A percentile compares a stretch with the other conserved stretches of the same genome.
Evolutionary conservation across 2,888 invertebrate genomes (phyloP).

Genomic region (Halictus quadricinctus): DNA sequence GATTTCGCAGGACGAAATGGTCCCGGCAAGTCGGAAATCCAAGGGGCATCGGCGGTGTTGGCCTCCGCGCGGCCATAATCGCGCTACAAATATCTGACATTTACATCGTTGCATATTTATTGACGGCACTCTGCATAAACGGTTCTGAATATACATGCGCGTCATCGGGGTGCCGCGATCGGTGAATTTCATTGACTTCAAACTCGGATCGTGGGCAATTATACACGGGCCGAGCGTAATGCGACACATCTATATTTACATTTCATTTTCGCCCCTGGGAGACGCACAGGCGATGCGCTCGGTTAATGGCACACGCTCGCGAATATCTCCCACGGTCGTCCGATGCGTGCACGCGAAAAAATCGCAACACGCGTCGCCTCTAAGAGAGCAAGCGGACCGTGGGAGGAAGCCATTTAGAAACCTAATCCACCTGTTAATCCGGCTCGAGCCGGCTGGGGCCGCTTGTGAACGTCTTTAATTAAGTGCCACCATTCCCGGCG

Average conservation of each 20-base stretch:
- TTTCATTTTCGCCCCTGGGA: constrained; percentile 43
- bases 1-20: constrained; percentile 7
- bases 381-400: constrained; percentile 43
- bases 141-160: constrained; percentile 62
- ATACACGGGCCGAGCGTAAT: constrained; percentile 41
- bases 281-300: constrained; percentile 11
- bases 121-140: constrained; percentile 64
- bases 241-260: constrained; percentile 61
- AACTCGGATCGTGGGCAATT: constrained; percentile 53
- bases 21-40: constrained; percentile 48
- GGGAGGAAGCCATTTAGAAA: constrained; percentile 62
- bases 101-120: constrained; percentile 70
- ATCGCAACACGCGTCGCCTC: constrained; percentile 17
- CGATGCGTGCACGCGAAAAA: constrained; percentile 1
- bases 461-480: constrained; percentile 48
- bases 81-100: constrained; percentile 66
- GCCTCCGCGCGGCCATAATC: constrained; percentile 53
- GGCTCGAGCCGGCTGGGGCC: constrained; percentile 31
- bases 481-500: constrained; percentile 33
- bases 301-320: constrained; percentile 39
- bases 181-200: constrained; percentile 58
- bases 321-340: constrained; percentile 15
- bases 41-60: constrained; percentile 39
- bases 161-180: constrained; percentile 42
- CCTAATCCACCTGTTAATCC: constrained; percentile 57